A percentile compares a stretch with the other conserved stretches of the same genome.
Evolutionary conservation across 2,888 invertebrate genomes (phyloP).

Genomic region (Atethmia centrago): DNA sequence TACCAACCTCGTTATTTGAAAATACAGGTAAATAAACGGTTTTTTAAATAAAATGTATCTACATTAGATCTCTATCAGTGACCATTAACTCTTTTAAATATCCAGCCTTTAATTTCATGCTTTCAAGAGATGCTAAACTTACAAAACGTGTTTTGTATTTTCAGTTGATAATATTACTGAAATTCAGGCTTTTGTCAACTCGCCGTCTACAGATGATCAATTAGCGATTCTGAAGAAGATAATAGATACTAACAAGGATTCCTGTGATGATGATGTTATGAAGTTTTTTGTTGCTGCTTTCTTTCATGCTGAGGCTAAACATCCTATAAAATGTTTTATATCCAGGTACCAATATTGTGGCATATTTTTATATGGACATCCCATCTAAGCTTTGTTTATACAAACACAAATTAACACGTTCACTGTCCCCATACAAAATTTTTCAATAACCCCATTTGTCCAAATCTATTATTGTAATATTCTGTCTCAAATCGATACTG

Average conservation of each 20-base stretch:
- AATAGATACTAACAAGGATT: constrained; percentile 59
- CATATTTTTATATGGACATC: background rate
- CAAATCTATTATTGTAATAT: too few species aligned
- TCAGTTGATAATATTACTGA: constrained; percentile 64
- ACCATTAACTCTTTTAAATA: background rate
- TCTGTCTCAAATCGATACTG: too few species aligned
- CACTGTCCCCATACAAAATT: too few species aligned
- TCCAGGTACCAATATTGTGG: constrained; percentile 72
- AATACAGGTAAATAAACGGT: constrained; percentile 46
- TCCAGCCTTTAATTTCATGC: background rate
- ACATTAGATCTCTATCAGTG: too few species aligned
- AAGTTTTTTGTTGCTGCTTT: constrained; percentile 78
- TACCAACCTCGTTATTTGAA: constrained; percentile 59
- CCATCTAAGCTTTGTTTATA: background rate
- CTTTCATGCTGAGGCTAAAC: constrained; percentile 80
- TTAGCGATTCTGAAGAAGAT: constrained; percentile 74
- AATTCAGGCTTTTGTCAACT: constrained; percentile 68
- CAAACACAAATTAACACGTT: background rate
- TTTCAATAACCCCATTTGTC: too few species aligned
- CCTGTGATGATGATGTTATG: constrained; percentile 57
- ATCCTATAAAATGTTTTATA: constrained; percentile 84
- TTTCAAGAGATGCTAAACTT: background rate
- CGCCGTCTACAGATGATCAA: constrained; percentile 78
- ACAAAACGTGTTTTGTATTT: constrained; percentile 46
- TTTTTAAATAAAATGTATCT: background rate